Evolutionary conservation across 2,888 invertebrate genomes (phyloP), one percentile per base, ranked within the genome.

Genomic region (Lobophora halterata): DNA sequence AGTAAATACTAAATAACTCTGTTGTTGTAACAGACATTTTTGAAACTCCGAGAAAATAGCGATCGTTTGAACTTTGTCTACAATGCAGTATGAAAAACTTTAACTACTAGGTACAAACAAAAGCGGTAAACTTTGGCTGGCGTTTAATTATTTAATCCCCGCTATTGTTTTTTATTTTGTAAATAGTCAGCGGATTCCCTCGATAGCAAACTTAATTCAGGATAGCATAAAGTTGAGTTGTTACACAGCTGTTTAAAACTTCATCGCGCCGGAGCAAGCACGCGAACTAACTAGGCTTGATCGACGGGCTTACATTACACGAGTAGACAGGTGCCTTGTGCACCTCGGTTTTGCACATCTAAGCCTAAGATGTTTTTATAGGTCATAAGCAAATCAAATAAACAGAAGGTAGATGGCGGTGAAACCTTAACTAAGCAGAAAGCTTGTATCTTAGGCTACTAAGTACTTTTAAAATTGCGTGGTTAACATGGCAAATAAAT

Each of bases 231-330:
- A 66, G 70, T 74, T 69, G 63, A 72, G 71, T 70, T 73, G 72
- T 73, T 69, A 65, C 61, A 58, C 51, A 52, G 66, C 66, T 65
- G 75, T 78, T 75, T 72, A 70, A 74, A 75, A 76, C 55, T 76
- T 76, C 58, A 61, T 60, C 67, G 35, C 52, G 56, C 64, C 58
- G 56, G 55, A 48, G 58, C 61, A 58, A 24, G 61, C 78, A 74
- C 72, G 77, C 75, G 52, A 76, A 58, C 70, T 70, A 70, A 68
- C 71, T 63, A 62, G 60, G 52, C 50, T 50, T 63, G 61, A 65
- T 67, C 63, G 63, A 67, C 57, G 53, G 53, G 47, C 58, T 40
- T 45, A 41, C n/a, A n/a, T n/a, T n/a, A n/a, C n/a, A n/a, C n/a
- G n/a, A n/a, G n/a, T n/a, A n/a, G n/a, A n/a, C n/a, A n/a, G n/a